Base-by-base conservation (phyloP, 1,140 invertebrate genomes). In the Ceratina japonica region DNA sequence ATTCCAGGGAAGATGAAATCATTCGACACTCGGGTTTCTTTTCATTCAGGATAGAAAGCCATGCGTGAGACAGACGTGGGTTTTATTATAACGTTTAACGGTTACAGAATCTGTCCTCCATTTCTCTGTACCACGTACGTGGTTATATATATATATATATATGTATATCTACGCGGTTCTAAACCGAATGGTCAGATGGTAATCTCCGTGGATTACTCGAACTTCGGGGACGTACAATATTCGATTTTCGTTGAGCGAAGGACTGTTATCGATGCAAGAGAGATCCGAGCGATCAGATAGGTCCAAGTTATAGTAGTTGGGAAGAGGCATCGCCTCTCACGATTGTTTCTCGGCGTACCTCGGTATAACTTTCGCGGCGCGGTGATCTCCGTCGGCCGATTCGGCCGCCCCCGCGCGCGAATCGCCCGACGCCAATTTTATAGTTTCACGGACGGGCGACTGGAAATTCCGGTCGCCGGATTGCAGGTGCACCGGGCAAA, bases 351-450 rank as follows among this genome's bases (percentile, higher is more conserved):
- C 24, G n/a, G 56, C 37, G 54, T 20, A 44, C 20, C 20, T 54
- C 68, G n/a, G 58, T 15, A 68, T 52, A 56, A 58, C 31, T 75
- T 82, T 74, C 16, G 4, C 31, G n/a, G 51, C 44, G 10, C n/a
- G 49, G 27, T 24, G 51, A 52, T 59, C 51, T 58, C 31, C n/a
- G 70, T 61, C 61, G 69, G 52, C 20, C 79, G 66, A 64, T 73
- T 61, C 56, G 58, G 31, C 18, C 63, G 64, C 77, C 78, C 81
- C 78, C 83, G 85, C 90, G 84, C 86, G 80, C 63, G 69, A 81
- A 82, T 18, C 15, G 70, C 27, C 83, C 79, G 86, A 76, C 69
- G 82, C 73, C 78, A 84, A 84, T 91, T 90, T 90, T 90, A 91
- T 84, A 79, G 86, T 84, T 82, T 86, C 76, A 75, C 80, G 79